Base-by-base conservation (phyloP, 2,113 vertebrate genomes). In the Poeciliopsis turrubarensis region DNA sequence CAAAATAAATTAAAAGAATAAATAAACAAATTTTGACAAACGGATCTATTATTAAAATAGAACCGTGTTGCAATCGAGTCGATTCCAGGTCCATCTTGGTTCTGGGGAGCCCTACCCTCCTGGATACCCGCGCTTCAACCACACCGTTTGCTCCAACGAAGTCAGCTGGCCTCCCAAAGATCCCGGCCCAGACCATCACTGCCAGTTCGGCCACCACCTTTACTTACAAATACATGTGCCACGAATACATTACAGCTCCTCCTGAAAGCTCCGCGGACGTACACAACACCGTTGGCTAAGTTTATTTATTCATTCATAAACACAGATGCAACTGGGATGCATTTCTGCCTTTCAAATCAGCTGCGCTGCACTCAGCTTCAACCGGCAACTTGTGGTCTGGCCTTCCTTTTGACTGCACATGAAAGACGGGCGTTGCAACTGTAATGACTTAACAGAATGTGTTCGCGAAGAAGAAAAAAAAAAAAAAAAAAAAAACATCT, bases 111-210 rank as follows among this genome's bases (percentile, higher is more conserved):
- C 98, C 22, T 98, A 93, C 67, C 98, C 97, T 0, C 97, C 97
- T n/a, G 98, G 98, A n/a, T 98, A 99, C 31, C 98, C 97, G 22
- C 98, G 97, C 37, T 98, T 99, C 88, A 97, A 98, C 85, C 95
- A 97, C 69, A 99, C 96, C 13, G 81, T 98, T 98, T 68, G 93
- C 96, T 17, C 96, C 96, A 0, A 88, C 93, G 12, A 65, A 68
- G 60, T 99, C 97, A 0, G 97, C 96, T 1, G 97, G 96, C 22
- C 94, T 99, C 0, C 97, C 97, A 7, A n/a, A 26, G 34, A 97
- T 99, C 75, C 94, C 91, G 61, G 98, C 97, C 27, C 97, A 98
- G 83, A 96, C 96, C 0, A 94, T 99, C 90, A 96, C 96, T 0
- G 88, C 91, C 29, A 4, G 10, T 0, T 68, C 68, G 72, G 96